Base-by-base conservation (phyloP, 2,888 invertebrate genomes). In the Amiota minor region DNA sequence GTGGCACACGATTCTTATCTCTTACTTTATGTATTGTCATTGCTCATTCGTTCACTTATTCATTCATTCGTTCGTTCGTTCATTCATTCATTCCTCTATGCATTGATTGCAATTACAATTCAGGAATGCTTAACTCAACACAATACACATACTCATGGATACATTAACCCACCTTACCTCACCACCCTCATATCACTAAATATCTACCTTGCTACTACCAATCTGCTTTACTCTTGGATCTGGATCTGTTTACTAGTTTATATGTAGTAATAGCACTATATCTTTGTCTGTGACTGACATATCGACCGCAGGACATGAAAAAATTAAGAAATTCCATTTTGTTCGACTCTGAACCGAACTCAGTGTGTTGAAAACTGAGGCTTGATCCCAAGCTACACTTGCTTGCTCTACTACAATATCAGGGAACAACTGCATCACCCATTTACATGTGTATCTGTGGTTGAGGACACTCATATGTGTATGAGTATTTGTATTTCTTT, bases 41-140 rank as follows among this genome's bases (percentile, higher is more conserved):
- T 35, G 14, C 16, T 23, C 20, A 53, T n/a, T 68, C n/a, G 67
- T 53, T 23, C 50, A 68, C 14, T 68, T 53, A 23, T 67, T 18
- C 67, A 49, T 23, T 61, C 61, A 35, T 62, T 62, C 35, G 62
- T 45, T 62, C 62, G 45, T 23, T 62, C 35, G 62, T 6, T 35
- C 35, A 8, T 35, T 35, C 6, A 35, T 35, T 35, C 35, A 35
- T 35, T 35, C 6, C 35, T 35, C 35, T 50, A 53, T 53, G 67
- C 50, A 68, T 68, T 68, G 67, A 68, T 68, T 68, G 67, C 67
- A 68, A 68, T 68, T 68, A 68, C 67, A 23, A 23, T 53, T 50
- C 20, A 67, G 46, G 46, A 18, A 12, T 62, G 35, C 62, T 35
- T 35, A 35, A 35, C 35, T 35, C 35, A 35, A 35, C 35, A 35